Percentiles rank a stretch among this genome's conserved stretches.
phyloP scores from a whole-genome alignment of 2,797 vertebrate species.

The Chrosomus eos region DNA sequence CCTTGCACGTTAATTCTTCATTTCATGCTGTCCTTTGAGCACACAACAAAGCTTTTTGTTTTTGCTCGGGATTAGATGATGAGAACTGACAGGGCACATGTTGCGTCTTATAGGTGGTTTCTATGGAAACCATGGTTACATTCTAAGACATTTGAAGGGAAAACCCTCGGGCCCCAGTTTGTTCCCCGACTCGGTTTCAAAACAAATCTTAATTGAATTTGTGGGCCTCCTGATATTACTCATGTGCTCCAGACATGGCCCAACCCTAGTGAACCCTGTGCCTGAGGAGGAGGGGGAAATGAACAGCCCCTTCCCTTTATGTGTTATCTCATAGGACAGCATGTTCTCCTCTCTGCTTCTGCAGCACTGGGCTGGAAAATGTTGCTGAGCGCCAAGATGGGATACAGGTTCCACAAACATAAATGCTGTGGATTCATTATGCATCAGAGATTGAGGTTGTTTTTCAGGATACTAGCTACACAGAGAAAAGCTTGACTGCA shows the following conservation, averaged over 20 bases:
- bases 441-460: background rate
- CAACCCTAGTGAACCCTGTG: constrained; percentile 17
- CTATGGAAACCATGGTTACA: constrained; percentile 78
- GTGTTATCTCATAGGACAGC: constrained; percentile 28
- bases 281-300: constrained; percentile 34
- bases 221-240: constrained; percentile 56
- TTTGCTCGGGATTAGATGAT: constrained; percentile 59
- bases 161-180: constrained; percentile 64
- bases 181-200: constrained; percentile 66
- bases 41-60: constrained; percentile 53
- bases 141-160: constrained; percentile 63
- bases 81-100: constrained; percentile 56
- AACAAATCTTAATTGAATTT: constrained; percentile 72
- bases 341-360: constrained; percentile 27
- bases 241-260: constrained; percentile 35
- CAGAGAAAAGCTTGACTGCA: background rate
- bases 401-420: constrained; percentile 23
- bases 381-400: background rate
- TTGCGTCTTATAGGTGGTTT: constrained; percentile 71
- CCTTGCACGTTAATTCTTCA: background rate
- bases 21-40: constrained; percentile 26
- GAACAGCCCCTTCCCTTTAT: constrained; percentile 29
- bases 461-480: background rate
- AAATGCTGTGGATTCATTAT: constrained; percentile 19
- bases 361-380: constrained; percentile 43